A percentile compares a stretch with the other conserved stretches of the same genome.
Conservation (phyloP, 2,797 vertebrate genomes). For the Numenius phaeopus region DNA sequence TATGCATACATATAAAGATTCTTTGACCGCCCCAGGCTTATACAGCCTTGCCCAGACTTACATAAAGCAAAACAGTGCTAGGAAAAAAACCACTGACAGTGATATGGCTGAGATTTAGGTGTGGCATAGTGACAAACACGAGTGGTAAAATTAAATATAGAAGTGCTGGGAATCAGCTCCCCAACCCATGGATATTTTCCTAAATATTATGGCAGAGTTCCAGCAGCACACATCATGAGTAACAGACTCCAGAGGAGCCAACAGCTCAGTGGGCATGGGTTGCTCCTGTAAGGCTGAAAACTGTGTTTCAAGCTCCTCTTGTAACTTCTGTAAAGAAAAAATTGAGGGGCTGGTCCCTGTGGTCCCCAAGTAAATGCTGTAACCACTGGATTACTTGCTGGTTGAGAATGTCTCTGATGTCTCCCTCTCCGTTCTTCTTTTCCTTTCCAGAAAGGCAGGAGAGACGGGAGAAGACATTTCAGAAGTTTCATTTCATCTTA, state of each 20-base stretch:
- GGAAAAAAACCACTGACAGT: not conserved
- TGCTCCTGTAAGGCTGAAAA: not conserved
- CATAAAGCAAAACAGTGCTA: not conserved
- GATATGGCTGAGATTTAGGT: not conserved
- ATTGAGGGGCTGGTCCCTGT: not conserved
- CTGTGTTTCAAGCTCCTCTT: not conserved
- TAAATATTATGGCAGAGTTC: not conserved
- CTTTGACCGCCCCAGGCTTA: not conserved
- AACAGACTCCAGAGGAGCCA: not conserved
- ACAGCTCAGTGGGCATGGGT: not conserved
- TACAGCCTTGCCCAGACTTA: not conserved
- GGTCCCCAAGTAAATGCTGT: not conserved
- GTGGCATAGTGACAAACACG: not conserved
- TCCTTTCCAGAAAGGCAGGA: not conserved
- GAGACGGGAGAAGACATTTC: not conserved
- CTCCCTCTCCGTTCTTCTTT: not conserved
- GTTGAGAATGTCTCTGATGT: not conserved
- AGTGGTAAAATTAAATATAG: not conserved
- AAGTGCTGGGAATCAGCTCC: not conserved
- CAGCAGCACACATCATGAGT: not conserved
- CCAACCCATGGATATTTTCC: not conserved
- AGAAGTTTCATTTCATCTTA: not conserved
- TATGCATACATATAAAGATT: not conserved
- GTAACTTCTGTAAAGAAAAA: not conserved
- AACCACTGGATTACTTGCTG: not conserved